Conservation (phyloP, 2,113 vertebrate genomes). For the Psammodynastes pulverulentus region DNA sequence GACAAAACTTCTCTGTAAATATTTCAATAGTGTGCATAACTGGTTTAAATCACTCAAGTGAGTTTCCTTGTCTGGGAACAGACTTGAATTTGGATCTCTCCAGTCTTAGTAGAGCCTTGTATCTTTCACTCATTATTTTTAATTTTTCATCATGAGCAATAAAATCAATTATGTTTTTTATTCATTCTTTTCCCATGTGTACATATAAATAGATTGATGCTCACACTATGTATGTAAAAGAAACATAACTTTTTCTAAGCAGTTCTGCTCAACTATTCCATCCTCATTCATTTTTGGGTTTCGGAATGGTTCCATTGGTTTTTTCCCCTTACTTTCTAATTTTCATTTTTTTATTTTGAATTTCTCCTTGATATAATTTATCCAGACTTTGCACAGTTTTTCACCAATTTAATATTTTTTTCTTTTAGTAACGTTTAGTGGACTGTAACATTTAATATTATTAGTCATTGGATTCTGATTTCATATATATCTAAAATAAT, state of each 20-base stretch:
- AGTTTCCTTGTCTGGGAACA: background rate
- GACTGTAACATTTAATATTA: background rate
- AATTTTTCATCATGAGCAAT: background rate
- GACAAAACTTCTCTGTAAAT: background rate
- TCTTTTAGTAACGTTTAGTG: background rate
- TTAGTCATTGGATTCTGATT: background rate
- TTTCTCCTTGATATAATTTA: background rate
- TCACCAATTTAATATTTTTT: background rate
- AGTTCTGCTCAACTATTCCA: background rate
- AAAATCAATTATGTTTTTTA: background rate
- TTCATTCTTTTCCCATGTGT: background rate
- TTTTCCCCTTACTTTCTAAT: background rate
- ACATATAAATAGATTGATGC: background rate
- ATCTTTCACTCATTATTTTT: background rate
- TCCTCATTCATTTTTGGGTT: background rate
- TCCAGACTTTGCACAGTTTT: background rate
- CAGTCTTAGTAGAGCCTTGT: background rate
- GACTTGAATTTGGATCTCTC: background rate
- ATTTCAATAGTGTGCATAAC: background rate
- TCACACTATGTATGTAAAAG: background rate
- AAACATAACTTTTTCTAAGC: background rate
- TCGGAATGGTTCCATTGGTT: background rate
- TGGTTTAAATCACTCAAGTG: background rate
- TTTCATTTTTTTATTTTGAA: background rate
- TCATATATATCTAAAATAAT: background rate